These are phyloP conservation scores for Sturnira hondurensis DNA, from an alignment of 2,113 vertebrate genomes.

Conservation along the genomic window DNA sequence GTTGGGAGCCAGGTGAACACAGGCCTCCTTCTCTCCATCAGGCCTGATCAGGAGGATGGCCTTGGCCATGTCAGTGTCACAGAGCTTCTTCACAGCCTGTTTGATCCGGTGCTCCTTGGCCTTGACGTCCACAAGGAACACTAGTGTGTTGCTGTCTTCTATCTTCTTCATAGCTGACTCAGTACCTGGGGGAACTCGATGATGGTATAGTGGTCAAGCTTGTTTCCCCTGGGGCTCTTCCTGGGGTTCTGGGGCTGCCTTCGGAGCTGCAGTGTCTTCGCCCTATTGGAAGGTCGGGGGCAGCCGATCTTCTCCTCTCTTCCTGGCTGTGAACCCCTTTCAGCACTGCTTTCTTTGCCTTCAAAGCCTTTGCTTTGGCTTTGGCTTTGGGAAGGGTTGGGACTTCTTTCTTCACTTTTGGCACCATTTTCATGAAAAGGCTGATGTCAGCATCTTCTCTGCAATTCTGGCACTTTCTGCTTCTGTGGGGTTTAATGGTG, in stretches of 20 bases:
- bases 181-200: not conserved
- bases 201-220: not conserved
- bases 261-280: not conserved
- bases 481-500: not conserved
- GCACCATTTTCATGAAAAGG: not conserved
- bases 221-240: not conserved
- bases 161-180: not conserved
- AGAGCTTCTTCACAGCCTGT: not conserved
- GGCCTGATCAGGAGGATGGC: not conserved
- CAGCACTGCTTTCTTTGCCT: not conserved
- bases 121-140: not conserved
- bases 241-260: not conserved
- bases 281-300: not conserved
- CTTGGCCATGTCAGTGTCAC: not conserved
- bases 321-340: not conserved
- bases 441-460: not conserved
- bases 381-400: not conserved
- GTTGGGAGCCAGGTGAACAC: not conserved
- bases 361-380: not conserved
- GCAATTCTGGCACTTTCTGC: not conserved
- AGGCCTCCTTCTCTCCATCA: not conserved
- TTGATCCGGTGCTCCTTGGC: not conserved
- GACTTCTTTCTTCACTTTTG: not conserved
- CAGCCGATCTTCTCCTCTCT: not conserved
- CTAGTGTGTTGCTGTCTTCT: not conserved